A percentile compares a stretch with the other conserved stretches of the same genome.
These are phyloP conservation scores for Littorina saxatilis DNA, from an alignment of 1,140 invertebrate genomes.

Conservation along the genomic window DNA sequence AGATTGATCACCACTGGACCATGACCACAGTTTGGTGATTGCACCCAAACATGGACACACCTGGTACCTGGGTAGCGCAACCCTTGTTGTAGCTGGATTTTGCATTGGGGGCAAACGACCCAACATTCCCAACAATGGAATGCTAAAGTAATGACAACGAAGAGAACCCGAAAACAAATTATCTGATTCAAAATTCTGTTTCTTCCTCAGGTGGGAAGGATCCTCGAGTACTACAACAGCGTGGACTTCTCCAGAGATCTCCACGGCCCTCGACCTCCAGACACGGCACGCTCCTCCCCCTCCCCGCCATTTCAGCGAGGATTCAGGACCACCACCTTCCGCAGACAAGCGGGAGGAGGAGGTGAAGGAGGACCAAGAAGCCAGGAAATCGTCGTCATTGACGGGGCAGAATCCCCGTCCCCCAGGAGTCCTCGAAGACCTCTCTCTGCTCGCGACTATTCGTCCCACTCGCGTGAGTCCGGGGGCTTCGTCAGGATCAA, in stretches of 20 bases:
- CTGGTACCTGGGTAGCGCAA: too few relatives aligned
- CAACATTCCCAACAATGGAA: too few relatives aligned
- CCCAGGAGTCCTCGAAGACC: not conserved
- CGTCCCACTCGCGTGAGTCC: too few relatives aligned
- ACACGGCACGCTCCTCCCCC: not conserved
- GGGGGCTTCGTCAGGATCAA: conserved; percentile 55
- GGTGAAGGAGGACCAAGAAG: not conserved
- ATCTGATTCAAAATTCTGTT: too few relatives aligned
- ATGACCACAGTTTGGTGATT: too few relatives aligned
- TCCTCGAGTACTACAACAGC: conserved; percentile 56
- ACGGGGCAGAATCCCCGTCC: not conserved
- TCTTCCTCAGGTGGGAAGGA: conserved; percentile 60
- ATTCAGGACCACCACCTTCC: not conserved
- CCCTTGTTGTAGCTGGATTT: too few relatives aligned
- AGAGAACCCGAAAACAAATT: too few relatives aligned
- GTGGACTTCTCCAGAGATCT: conserved; percentile 36
- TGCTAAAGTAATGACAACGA: too few relatives aligned
- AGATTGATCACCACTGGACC: too few relatives aligned
- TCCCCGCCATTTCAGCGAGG: not conserved
- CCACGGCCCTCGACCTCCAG: not conserved
- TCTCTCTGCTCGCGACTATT: too few relatives aligned
- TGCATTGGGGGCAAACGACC: too few relatives aligned
- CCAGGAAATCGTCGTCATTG: not conserved
- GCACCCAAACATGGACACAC: too few relatives aligned
- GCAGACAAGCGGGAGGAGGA: conserved; percentile 30